Percentiles rank a stretch among this genome's conserved stretches.
Conservation (phyloP, 2,888 invertebrate genomes). For the Mechanitis mazaeus region DNA sequence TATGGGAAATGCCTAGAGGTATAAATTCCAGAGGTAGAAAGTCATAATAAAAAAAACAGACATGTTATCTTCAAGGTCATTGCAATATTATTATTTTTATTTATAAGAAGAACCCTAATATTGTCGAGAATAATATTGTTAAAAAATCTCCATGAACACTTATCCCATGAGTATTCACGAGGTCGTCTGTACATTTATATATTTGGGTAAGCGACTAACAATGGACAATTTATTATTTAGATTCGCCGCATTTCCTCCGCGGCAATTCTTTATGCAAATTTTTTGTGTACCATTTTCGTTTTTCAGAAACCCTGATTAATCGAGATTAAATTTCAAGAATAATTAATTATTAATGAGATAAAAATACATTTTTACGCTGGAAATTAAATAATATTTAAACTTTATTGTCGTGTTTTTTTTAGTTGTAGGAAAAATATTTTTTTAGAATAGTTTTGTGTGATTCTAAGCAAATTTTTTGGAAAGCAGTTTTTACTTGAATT, state of each 20-base stretch:
- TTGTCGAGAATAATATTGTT: conserved; percentile 13
- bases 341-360: not conserved
- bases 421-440: no score
- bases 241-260: conserved; percentile 46
- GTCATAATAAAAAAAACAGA: no score
- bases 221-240: conserved; percentile 74
- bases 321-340: not conserved
- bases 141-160: conserved; percentile 25
- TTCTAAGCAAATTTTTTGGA: no score
- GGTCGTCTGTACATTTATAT: conserved; percentile 68
- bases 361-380: not conserved
- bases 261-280: conserved; percentile 64
- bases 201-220: conserved; percentile 58
- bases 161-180: conserved; percentile 57
- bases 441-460: no score
- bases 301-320: conserved; percentile 19
- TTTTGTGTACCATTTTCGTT: conserved; percentile 19
- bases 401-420: no score
- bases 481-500: no score
- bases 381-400: not conserved
- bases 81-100: no score
- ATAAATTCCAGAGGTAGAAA: no score
- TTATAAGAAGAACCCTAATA: no score
- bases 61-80: no score
- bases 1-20: no score